Percentiles rank a stretch among this genome's conserved stretches.
phyloP scores from a whole-genome alignment of 2,888 invertebrate genomes.

The Flabesymbios commensalis region DNA sequence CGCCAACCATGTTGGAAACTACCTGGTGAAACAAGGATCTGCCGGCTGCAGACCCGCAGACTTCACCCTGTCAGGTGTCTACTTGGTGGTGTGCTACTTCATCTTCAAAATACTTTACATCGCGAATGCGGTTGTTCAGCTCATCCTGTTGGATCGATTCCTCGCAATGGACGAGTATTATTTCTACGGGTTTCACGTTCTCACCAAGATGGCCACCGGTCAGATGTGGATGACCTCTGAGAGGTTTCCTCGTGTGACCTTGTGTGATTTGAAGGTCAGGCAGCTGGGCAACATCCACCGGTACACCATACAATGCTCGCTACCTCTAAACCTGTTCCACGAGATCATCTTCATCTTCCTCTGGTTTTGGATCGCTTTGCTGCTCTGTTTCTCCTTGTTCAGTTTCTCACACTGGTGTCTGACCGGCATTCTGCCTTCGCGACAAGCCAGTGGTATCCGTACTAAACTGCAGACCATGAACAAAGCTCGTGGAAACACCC shows the following conservation, averaged over 20 bases:
- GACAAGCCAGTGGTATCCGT: too few species aligned
- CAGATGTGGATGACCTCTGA: too few species aligned
- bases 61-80: slow-evolving; percentile 59
- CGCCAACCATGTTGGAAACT: slow-evolving; percentile 61
- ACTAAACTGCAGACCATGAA: too few species aligned
- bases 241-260: too few species aligned
- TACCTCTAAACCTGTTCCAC: slow-evolving; percentile 41
- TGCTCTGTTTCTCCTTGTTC: slow-evolving; percentile 55
- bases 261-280: too few species aligned
- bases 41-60: slow-evolving; percentile 44
- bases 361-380: slow-evolving; percentile 64
- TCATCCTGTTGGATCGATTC: slow-evolving; percentile 63
- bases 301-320: slow-evolving; percentile 59
- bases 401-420: slow-evolving; percentile 29
- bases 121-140: slow-evolving; percentile 62
- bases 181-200: too few species aligned
- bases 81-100: slow-evolving; percentile 62
- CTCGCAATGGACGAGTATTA: slow-evolving; percentile 60
- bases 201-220: too few species aligned
- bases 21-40: slow-evolving; percentile 58
- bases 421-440: too few species aligned
- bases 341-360: slow-evolving; percentile 62
- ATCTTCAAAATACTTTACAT: slow-evolving; percentile 60
- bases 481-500: too few species aligned
- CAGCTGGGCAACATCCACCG: too few species aligned